Evolutionary conservation across 2,113 vertebrate species (phyloP).

Genomic region (Trochalopteron elliotii): DNA sequence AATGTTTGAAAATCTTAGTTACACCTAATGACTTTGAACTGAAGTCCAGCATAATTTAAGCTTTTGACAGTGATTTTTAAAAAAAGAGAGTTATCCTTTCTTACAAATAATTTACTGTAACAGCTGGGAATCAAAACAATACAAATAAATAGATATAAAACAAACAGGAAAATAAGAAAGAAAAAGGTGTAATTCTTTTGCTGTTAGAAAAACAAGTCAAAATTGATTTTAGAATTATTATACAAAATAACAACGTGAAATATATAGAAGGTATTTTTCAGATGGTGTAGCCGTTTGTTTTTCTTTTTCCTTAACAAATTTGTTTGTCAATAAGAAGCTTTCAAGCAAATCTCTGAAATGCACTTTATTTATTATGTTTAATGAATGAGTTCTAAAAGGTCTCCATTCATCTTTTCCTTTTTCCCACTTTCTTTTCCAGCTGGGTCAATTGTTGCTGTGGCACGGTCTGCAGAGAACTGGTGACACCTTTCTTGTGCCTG

Average conservation of each 20-base stretch:
- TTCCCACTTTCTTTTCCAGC: neutral
- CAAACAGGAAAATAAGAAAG: neutral
- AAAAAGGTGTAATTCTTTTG: accelerated
- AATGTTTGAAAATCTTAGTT: neutral
- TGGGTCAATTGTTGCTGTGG: neutral
- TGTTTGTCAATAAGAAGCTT: neutral
- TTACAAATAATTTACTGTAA: neutral
- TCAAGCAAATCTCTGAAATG: neutral
- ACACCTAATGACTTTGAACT: neutral
- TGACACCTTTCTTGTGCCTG: neutral
- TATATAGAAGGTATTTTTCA: neutral
- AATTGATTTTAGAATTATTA: neutral
- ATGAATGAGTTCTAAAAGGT: neutral
- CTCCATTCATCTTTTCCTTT: neutral
- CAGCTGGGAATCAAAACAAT: neutral
- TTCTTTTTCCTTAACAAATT: neutral
- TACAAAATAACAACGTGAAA: neutral
- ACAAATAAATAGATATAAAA: neutral
- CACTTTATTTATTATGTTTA: neutral
- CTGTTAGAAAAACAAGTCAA: neutral
- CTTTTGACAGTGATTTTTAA: neutral
- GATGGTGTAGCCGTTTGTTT: accelerated
- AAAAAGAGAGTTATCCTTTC: neutral
- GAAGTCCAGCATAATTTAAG: neutral
- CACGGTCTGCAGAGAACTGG: neutral